Base-by-base conservation (phyloP, 2,797 vertebrate genomes). In the Gadopsis marmoratus region DNA sequence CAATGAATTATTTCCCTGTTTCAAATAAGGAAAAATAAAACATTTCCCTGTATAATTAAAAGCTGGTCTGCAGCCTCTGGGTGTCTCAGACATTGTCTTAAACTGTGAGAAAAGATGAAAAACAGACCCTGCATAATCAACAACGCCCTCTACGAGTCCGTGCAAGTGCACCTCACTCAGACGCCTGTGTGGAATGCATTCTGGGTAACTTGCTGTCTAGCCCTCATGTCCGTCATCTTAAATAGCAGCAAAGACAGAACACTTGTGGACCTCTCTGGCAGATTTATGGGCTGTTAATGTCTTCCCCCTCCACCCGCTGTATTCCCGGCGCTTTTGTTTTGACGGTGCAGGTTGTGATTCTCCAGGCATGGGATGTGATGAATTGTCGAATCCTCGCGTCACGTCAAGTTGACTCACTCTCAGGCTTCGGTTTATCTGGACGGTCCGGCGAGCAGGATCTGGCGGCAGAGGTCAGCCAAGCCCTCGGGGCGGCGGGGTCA, bases 11-110 rank as follows among this genome's bases (percentile, higher is more conserved):
- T 86, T 81, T 82, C 54, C 59, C 77, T 79, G 76, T 79, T 90
- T 88, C 71, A 88, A 90, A 91, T 82, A 83, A 87, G 84, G 78
- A 79, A 87, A 91, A 86, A 84, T 86, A 86, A 93, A 94, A 92
- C 76, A 86, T 87, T 87, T 93, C 81, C 82, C 79, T 61, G 69
- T 82, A 64, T 95, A 96, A 95, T 95, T 95, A 95, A 95, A 95
- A 94, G 93, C 89, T 82, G 89, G 85, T 87, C 90, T 83, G 87
- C 89, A 85, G 91, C 93, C 90, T 72, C 64, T 64, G 84, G 93
- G 93, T 69, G 3, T 87, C 85, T 83, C 81, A 82, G 88, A 90
- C 88, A 78, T 78, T 66, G 83, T 79, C 89, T 92, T 79, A 82
- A 85, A 91, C 83, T 78, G 90, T 74, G 86, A 89, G 85, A 93